phyloP scores from a whole-genome alignment of 2,797 vertebrate species.

The Amazonetta brasiliensis region DNA sequence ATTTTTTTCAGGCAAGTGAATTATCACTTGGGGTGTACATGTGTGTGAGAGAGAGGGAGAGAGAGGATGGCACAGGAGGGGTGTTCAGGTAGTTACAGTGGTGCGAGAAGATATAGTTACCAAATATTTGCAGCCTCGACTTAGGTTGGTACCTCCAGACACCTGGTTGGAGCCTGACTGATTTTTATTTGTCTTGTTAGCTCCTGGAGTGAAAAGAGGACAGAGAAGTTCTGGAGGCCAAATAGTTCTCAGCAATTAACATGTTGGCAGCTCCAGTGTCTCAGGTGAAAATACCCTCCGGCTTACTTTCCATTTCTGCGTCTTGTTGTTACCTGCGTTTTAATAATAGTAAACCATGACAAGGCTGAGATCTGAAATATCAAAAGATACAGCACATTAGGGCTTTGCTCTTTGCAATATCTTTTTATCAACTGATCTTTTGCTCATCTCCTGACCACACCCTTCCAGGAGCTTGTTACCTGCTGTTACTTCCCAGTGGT shows the following conservation, averaged over 20 bases:
- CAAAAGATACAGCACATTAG: background rate
- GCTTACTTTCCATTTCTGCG: background rate
- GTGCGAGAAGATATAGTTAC: background rate
- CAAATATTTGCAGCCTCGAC: background rate
- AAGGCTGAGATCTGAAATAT: background rate
- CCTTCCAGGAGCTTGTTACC: background rate
- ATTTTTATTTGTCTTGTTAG: background rate
- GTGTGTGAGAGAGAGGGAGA: background rate
- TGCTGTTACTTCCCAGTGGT: background rate
- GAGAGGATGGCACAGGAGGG: background rate
- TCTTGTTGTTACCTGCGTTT: background rate
- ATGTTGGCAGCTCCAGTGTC: background rate
- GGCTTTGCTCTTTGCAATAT: background rate
- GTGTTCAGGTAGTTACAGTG: background rate
- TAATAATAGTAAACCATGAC: background rate
- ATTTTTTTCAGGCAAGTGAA: background rate
- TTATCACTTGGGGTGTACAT: background rate
- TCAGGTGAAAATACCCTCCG: background rate
- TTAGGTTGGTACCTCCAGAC: background rate
- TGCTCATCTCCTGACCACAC: background rate
- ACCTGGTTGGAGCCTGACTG: background rate
- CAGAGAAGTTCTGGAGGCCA: background rate
- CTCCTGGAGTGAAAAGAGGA: background rate
- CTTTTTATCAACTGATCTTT: background rate
- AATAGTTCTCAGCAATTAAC: conserved; percentile 3